phyloP scores from a whole-genome alignment of 2,113 vertebrate genomes.

The Cryptoleucopteryx plumbea region DNA sequence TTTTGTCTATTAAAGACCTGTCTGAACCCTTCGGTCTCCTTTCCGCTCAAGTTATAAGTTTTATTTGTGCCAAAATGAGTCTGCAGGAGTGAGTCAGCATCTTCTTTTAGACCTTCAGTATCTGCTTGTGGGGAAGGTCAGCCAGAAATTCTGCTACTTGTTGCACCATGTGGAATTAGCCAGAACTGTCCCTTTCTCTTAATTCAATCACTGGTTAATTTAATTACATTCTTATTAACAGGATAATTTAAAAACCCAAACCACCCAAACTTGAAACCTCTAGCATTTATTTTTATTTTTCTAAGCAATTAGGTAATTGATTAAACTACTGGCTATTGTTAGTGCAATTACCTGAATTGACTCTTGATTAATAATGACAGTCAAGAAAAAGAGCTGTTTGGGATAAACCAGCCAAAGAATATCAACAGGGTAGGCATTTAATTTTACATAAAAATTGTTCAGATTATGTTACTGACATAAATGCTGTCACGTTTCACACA shows the following conservation, averaged over 20 bases:
- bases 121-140: neutral
- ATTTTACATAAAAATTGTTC: neutral
- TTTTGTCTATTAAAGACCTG: neutral
- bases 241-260: neutral
- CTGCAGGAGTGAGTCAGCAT: slow-evolving; percentile 39
- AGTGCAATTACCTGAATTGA: neutral
- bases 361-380: neutral
- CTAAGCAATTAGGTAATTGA: neutral
- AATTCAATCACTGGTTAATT: neutral
- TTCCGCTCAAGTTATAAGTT: neutral
- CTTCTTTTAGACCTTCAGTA: neutral
- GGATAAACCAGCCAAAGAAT: neutral
- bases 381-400: neutral
- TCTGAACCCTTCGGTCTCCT: neutral
- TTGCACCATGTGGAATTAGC: neutral
- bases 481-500: neutral
- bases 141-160: neutral
- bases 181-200: neutral
- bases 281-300: neutral
- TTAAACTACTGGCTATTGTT: neutral
- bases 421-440: neutral
- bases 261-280: neutral
- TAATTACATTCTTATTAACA: neutral
- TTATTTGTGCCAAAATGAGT: neutral
- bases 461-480: neutral